These are phyloP conservation scores for Aphaenogaster rudis DNA, from an alignment of 1,140 invertebrate genomes.

Conservation along the genomic window DNA sequence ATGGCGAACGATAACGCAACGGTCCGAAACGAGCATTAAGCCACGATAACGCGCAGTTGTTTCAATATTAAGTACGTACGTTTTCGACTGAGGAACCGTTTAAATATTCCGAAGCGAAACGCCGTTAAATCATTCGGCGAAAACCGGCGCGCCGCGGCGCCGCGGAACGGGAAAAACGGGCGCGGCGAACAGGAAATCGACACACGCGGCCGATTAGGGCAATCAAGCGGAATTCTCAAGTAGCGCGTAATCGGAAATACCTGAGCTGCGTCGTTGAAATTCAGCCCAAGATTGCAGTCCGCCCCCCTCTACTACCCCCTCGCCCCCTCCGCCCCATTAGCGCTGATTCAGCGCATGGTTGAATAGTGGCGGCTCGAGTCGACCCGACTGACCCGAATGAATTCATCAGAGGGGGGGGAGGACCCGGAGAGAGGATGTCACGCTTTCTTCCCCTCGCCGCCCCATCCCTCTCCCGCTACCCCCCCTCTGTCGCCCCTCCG, in stretches of 20 bases:
- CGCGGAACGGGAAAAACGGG: background rate
- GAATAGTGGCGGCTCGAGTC: slow-evolving; percentile 1
- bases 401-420: slow-evolving; percentile 24
- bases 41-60: slow-evolving; percentile 28
- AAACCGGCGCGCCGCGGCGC: background rate
- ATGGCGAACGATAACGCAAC: background rate
- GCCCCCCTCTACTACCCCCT: background rate
- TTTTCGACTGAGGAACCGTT: background rate
- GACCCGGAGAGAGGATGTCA: background rate
- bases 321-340: slow-evolving; percentile 21
- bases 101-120: background rate
- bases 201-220: slow-evolving; percentile 36
- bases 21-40: background rate
- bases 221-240: slow-evolving; percentile 56
- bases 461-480: background rate
- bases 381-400: slow-evolving; percentile 46
- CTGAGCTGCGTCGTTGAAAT: slow-evolving; percentile 60
- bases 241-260: slow-evolving; percentile 62
- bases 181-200: slow-evolving; percentile 38
- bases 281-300: slow-evolving; percentile 43
- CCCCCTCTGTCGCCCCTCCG: no score
- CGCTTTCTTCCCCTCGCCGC: background rate
- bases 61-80: background rate
- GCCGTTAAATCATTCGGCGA: background rate
- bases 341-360: slow-evolving; percentile 40